Base-by-base conservation (phyloP, 2,888 invertebrate genomes). In the Orthonychiurus folsomi region DNA sequence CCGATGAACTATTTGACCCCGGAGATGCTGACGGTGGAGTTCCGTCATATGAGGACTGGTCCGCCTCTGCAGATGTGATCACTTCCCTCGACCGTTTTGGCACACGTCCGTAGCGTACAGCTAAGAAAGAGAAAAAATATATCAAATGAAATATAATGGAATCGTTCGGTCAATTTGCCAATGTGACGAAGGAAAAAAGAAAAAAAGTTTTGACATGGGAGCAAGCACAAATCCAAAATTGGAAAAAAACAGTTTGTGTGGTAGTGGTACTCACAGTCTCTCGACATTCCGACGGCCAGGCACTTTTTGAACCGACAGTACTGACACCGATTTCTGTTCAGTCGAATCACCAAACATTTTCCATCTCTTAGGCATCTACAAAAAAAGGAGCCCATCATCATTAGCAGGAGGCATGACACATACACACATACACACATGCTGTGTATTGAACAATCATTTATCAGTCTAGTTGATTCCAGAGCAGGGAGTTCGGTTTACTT, bases 261-360 rank as follows among this genome's bases (percentile, higher is more conserved):
- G 3, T 56, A 24, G 26, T 56, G 59, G 55, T 80, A 90, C 93
- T 91, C 79, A 94, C 94, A 93, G 79, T 94, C 94, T 76, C 93
- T 85, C 77, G 93, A 93, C 94, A 94, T 94, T 78, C 94, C 94
- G 75, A 93, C 93, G 50, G 92, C 87, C 66, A 94, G 82, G 79
- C 94, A 94, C 86, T 95, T 95, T 80, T 91, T 93, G 81, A 95
- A 94, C 75, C 94, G 85, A 82, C 94, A 95, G 79, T 87, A 93
- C 79, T 95, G 94, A 79, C 94, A 94, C 74, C 94, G 86, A 82
- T 95, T 95, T 73, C 94, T 82, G 80, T 93, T 94, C 74, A 93
- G 83, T 74, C 94, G 83, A 78, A 93, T 93, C 65, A 95, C 93
- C 75, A 92, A 81, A 78, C 94, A 94, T 82, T 93, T 92, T 74